Evolutionary conservation across 2,888 invertebrate genomes (phyloP).

Genomic region (Andrena bicolor): DNA sequence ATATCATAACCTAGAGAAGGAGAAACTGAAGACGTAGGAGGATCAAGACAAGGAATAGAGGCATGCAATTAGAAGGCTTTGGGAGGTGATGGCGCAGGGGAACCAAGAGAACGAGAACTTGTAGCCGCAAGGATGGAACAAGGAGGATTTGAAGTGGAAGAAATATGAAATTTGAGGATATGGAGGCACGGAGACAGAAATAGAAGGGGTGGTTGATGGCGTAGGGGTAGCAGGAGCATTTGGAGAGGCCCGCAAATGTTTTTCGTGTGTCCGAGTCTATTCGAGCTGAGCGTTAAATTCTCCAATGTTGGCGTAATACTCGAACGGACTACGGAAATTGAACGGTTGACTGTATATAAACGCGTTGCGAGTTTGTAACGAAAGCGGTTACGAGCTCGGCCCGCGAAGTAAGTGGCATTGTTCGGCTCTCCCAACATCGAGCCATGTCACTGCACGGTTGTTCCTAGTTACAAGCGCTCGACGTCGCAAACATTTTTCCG

Average conservation of each 20-base stretch:
- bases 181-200: too few relatives aligned
- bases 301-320: constrained; percentile 17
- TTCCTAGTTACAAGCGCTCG: not conserved
- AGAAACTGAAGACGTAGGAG: too few relatives aligned
- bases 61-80: too few relatives aligned
- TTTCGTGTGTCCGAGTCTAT: not conserved
- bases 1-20: too few relatives aligned
- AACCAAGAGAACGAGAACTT: too few relatives aligned
- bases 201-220: too few relatives aligned
- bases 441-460: not conserved
- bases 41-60: too few relatives aligned
- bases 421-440: constrained; percentile 6
- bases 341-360: not conserved
- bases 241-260: not conserved
- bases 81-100: too few relatives aligned
- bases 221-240: too few relatives aligned
- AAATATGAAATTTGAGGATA: too few relatives aligned
- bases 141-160: too few relatives aligned
- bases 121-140: too few relatives aligned
- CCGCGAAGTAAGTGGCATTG: constrained; percentile 26
- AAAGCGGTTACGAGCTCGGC: constrained; percentile 17
- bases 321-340: constrained; percentile 18
- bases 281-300: constrained; percentile 1
- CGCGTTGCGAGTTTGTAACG: constrained; percentile 22
- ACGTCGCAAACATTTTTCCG: not conserved